Base-by-base conservation (phyloP, 1,140 invertebrate genomes). In the Plodia interpunctella region DNA sequence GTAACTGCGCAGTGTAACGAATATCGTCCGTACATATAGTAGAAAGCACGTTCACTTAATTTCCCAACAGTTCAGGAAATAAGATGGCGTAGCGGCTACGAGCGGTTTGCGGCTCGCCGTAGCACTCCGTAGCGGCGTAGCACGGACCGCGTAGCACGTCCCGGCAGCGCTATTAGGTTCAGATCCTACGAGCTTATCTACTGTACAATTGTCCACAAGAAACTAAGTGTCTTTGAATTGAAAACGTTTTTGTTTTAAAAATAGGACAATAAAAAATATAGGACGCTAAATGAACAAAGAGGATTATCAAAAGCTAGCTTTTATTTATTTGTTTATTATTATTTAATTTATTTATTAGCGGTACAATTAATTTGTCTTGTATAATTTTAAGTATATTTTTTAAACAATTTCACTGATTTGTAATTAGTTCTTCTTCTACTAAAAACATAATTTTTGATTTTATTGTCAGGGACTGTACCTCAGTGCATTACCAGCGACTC, bases 41-140 rank as follows among this genome's bases (percentile, higher is more conserved):
- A 11, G 28, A 28, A 5, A 28, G 9, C 30, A 32, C 30, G 30
- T 15, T 44, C 38, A 44, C 10, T 44, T 44, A 44, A 44, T 44
- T 44, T 17, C 13, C 38, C 38, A 35, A 1, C 32, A n/a, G 38
- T 15, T 44, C 38, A n/a, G 13, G 13, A 44, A 44, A 38, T 13
- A 17, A 44, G 38, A n/a, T n/a, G 38, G 13, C 38, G 38, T 15
- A 44, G 38, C 38, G 13, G 38, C 38, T 44, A 44, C 38, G 38
- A 44, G 38, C 38, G 38, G 38, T 44, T 44, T 44, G 38, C 38
- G 38, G 38, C 38, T 44, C n/a, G 13, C 38, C 38, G 38, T 44
- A 44, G 38, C 38, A 44, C 38, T 44, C 38, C 38, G 38, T 44
- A 44, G 38, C 38, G 2, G 8, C 35, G 35, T 13, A 1, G 38